Percentiles rank a stretch among this genome's conserved stretches.
phyloP scores from a whole-genome alignment of 2,797 vertebrate genomes.

The Anguilla obscura region DNA sequence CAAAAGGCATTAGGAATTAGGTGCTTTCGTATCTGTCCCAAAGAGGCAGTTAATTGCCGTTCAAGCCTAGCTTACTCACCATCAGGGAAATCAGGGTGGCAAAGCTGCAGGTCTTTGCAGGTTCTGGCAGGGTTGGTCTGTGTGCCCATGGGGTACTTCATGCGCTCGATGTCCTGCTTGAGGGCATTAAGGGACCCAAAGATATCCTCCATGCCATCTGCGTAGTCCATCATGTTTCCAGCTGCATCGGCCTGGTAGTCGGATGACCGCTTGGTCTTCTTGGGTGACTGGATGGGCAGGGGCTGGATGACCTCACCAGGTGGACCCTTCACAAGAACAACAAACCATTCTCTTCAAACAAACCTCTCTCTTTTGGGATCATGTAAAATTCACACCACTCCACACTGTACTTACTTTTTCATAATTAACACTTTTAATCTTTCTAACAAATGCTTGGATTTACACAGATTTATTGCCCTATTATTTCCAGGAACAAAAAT shows the following conservation, averaged over 20 bases:
- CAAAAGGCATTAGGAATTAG: conserved; percentile 13
- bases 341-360: background rate
- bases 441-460: background rate
- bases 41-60: conserved; percentile 17
- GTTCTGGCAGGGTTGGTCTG: conserved; percentile 93
- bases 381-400: background rate
- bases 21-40: background rate
- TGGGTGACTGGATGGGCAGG: conserved; percentile 87
- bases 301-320: conserved; percentile 96
- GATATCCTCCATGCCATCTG: conserved; percentile 95
- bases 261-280: conserved; percentile 84
- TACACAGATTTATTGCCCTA: background rate
- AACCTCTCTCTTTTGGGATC: background rate
- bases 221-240: conserved; percentile 82
- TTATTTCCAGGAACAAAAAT: background rate
- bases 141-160: conserved; percentile 97
- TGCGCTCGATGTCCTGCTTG: conserved; percentile 96
- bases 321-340: conserved; percentile 76
- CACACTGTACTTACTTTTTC: background rate
- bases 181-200: conserved; percentile 91
- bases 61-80: conserved; percentile 69
- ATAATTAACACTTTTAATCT: background rate
- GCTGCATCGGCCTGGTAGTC: conserved; percentile 82
- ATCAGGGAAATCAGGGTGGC: conserved; percentile 92
- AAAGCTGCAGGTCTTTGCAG: conserved; percentile 95